Evolutionary conservation across 2,797 vertebrate genomes (phyloP), one percentile per base, ranked within the genome.

Genomic region (Falco biarmicus): DNA sequence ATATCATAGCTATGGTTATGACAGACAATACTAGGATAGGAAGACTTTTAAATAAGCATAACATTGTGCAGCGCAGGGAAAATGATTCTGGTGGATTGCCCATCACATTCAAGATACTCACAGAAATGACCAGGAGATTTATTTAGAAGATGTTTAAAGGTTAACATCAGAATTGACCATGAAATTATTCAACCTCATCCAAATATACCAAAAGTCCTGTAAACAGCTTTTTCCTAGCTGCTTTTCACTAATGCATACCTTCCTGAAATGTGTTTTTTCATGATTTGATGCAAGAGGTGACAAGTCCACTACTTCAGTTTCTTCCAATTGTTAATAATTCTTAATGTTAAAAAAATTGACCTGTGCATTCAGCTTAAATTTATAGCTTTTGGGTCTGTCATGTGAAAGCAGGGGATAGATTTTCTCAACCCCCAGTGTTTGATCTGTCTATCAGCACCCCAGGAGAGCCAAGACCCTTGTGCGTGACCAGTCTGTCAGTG

Each of bases 11-110:
- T 81, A 5, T 43, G 24, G 34, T 64, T 84, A 26, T 37, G 22
- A 50, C 84, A 84, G n/a, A 34, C 20, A 77, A 25, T 3, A 17
- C 5, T 28, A 48, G 78, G 77, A 6, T 2, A 91, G n/a, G 51
- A 85, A 66, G 43, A 60, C 4, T 77, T 77, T 51, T 84, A 54
- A 29, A 48, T 6, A 57, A 65, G 5, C 2, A 14, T 16, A 51
- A 22, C 3, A 39, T 77, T 93, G 26, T 64, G 43, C 6, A 64
- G 19, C 53, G 7, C 22, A 65, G 37, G 8, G 26, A 80, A 78
- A 16, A 59, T 14, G 63, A 15, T 56, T 81, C 45, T 48, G 13
- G 12, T 70, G 14, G 68, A 82, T 54, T 0, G 0, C 5, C 37
- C 17, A 34, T 64, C 56, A 29, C n/a, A 41, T 76, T 45, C 48